Base-by-base conservation (phyloP, 2,888 invertebrate genomes). In the Gerris lacustris region DNA sequence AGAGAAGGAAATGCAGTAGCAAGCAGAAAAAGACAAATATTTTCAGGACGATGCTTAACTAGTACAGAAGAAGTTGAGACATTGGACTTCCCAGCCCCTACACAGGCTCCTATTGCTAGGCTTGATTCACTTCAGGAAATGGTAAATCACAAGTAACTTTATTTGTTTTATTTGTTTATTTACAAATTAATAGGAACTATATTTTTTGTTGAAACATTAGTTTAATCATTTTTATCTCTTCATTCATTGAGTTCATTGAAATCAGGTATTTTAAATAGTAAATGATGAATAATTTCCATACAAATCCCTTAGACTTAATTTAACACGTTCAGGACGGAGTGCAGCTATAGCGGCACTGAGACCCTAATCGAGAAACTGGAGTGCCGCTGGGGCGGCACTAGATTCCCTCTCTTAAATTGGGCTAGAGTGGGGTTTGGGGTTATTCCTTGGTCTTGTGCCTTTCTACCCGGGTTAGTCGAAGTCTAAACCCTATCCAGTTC, bases 91-190 rank as follows among this genome's bases (percentile, higher is more conserved):
- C 75, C 75, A 47, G 67, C 69, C 55, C 64, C 63, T 18, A 68
- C 70, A 5, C 72, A 75, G 72, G 76, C 77, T 45, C 77, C 77
- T 45, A 72, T 77, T 6, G 76, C 76, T 31, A 75, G 76, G 69
- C 75, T 77, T 43, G 77, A 77, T 72, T 77, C 77, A 44, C 74
- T 77, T 66, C 77, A 77, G 69, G 77, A 77, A 74, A 76, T 76
- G 76, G 77, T 76, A 70, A 69, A 67, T 63, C 55, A 43, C 43
- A 6, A 31, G 2, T 31, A 31, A 1, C 31, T 31, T 17, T 45
- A 64, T 62, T 64, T 64, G 1, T 55, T 55, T 66, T 63, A 47
- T n/a, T 15, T 9, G 2, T 69, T 66, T 31, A 66, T 5, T 5
- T n/a, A 9, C 2, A 18, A 11, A 44, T 67, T 67, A 31, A n/a